A percentile compares a stretch with the other conserved stretches of the same genome.
phyloP scores from a whole-genome alignment of 2,797 vertebrate genomes.

The Antennarius maculatus region DNA sequence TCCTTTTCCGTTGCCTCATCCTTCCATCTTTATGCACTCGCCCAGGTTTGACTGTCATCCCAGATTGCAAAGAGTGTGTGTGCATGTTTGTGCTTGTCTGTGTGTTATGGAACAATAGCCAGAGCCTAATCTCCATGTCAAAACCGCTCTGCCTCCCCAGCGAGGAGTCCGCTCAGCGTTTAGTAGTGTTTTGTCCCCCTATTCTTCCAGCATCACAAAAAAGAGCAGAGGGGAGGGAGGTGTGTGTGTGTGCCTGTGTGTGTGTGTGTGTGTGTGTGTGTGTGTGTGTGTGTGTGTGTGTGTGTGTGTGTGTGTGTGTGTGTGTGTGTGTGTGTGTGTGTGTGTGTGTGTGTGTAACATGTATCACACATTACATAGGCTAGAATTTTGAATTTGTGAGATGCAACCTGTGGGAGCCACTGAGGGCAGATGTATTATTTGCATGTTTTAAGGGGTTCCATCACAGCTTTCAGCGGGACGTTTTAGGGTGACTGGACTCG shows the following conservation, averaged over 20 bases:
- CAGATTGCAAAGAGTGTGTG: conserved; percentile 84
- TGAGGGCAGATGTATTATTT: background rate
- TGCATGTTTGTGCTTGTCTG: conserved; percentile 86
- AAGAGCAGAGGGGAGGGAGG: conserved; percentile 65
- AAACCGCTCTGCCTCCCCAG: conserved; percentile 98
- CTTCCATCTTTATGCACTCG: conserved; percentile 79
- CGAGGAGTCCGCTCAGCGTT: conserved; percentile 95
- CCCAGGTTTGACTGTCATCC: conserved; percentile 90
- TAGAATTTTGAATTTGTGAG: conserved; percentile 26
- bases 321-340: conserved; percentile 26
- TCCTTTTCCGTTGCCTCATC: conserved; percentile 24
- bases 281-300: conserved; percentile 22
- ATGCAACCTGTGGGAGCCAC: conserved; percentile 22
- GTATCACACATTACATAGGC: conserved; percentile 37
- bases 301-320: conserved; percentile 26
- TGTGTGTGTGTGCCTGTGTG: conserved; percentile 25
- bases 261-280: conserved; percentile 28
- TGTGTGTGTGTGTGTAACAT: conserved; percentile 24
- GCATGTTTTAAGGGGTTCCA: conserved; percentile 5
- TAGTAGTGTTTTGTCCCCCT: conserved; percentile 98
- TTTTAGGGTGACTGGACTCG: conserved; percentile 25
- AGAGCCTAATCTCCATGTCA: conserved; percentile 99
- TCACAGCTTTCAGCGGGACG: conserved; percentile 4
- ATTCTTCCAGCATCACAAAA: conserved; percentile 83
- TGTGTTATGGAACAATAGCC: conserved; percentile 96